phyloP scores from a whole-genome alignment of 1,140 invertebrate genomes.

The Drepana arcuata region DNA sequence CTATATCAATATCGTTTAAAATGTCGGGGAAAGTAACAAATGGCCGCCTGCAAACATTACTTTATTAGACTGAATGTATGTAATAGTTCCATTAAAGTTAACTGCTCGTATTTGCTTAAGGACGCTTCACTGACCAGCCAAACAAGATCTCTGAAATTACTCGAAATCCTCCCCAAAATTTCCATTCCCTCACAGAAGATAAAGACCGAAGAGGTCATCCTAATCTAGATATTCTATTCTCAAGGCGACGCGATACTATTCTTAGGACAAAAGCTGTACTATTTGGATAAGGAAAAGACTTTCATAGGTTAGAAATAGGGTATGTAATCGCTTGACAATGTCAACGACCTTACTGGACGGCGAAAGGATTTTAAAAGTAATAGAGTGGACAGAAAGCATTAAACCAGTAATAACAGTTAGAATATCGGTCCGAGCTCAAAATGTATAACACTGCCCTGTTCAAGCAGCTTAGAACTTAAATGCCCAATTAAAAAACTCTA shows the following conservation, averaged over 20 bases:
- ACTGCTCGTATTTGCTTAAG: slow-evolving; percentile 48
- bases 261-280: slow-evolving; percentile 46
- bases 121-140: too few species aligned
- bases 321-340: slow-evolving; percentile 18
- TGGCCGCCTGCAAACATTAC: slow-evolving; percentile 32
- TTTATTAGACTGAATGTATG: slow-evolving; percentile 43
- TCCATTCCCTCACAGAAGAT: too few species aligned
- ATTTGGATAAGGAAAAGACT: slow-evolving; percentile 19
- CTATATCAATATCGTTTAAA: too few species aligned
- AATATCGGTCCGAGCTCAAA: background rate
- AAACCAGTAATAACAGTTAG: background rate
- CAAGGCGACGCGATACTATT: slow-evolving; percentile 34
- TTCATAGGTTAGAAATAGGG: slow-evolving; percentile 23
- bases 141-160: too few species aligned
- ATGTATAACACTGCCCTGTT: background rate
- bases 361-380: slow-evolving; percentile 21
- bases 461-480: background rate
- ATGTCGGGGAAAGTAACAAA: too few species aligned
- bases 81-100: slow-evolving; percentile 54
- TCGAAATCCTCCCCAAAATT: too few species aligned
- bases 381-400: slow-evolving; percentile 11
- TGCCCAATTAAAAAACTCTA: slow-evolving; percentile 1
- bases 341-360: slow-evolving; percentile 29
- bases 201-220: slow-evolving; percentile 21
- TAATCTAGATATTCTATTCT: slow-evolving; percentile 38